Base-by-base conservation (phyloP, 2,797 vertebrate genomes). In the Poliocrania exsul region DNA sequence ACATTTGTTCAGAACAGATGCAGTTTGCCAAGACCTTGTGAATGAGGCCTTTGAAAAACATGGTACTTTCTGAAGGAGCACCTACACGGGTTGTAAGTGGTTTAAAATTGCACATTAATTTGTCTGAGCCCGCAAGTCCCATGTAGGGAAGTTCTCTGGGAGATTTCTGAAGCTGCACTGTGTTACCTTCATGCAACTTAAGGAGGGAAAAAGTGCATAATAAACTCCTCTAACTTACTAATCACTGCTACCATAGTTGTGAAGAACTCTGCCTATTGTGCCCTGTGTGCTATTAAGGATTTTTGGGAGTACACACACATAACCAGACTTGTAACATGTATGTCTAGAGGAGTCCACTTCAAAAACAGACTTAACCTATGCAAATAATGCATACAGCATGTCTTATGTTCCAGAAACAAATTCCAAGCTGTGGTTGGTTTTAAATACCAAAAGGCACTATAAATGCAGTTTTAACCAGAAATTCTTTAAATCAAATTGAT, bases 371-470 rank as follows among this genome's bases (percentile, higher is more conserved):
- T 86, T 74, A 71, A 88, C 71, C 74, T 93, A 95, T 54, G 85
- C 90, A 92, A 95, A 93, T 87, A 93, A 90, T 69, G 84, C 90
- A 91, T 90, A 94, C 82, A 93, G 85, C 33, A 1, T 54, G 89
- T 91, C 75, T 92, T 84, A 47, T 2, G 16, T 92, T 92, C 90
- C 72, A 86, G 90, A 89, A 92, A 92, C 86, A 90, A 94, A 90
- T 66, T 77, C 49, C 49, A 95, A 87, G 60, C 83, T 91, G 66
- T 58, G 90, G 84, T 72, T 19, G n/a, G 70, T 62, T 93, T 93
- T 73, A 88, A 89, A 86, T 92, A 95, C 83, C 90, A 85, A 96
- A 97, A 97, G 95, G 92, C 81, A 97, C 94, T 95, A 89, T 50
- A 92, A 96, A 84, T 66, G 28, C 29, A 38, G 77, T 75, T 70